Conservation (phyloP, 2,797 vertebrate genomes). For the Emydoidea blandingii region DNA sequence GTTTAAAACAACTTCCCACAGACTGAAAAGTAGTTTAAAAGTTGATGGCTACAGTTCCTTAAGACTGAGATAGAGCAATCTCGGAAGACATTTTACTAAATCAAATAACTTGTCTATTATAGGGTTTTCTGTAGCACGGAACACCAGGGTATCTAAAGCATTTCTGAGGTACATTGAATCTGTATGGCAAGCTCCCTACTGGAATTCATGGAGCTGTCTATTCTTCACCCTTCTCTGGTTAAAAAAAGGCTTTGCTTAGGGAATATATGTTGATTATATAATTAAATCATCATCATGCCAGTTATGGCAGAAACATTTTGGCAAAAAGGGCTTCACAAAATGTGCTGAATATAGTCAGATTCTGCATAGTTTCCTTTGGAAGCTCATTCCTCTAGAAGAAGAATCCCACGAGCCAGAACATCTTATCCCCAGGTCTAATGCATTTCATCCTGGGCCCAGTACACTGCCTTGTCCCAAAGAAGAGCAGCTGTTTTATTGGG, state of each 20-base stretch:
- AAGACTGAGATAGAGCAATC: not conserved
- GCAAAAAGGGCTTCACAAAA: not conserved
- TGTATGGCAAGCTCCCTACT: not conserved
- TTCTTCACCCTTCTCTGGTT: rapidly evolving
- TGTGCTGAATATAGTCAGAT: not conserved
- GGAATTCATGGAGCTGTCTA: not conserved
- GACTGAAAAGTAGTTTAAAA: not conserved
- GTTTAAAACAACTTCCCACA: not conserved
- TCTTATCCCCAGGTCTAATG: rapidly evolving
- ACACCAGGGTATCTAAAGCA: not conserved
- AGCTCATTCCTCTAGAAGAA: not conserved
- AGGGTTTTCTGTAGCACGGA: not conserved
- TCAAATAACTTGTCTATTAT: not conserved
- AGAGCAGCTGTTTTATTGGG: not conserved
- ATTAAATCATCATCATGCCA: not conserved
- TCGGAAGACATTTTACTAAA: not conserved
- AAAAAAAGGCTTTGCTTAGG: not conserved
- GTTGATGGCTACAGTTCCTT: not conserved
- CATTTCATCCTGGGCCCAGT: not conserved
- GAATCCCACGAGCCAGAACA: not conserved
- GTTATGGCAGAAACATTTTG: not conserved
- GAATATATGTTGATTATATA: not conserved
- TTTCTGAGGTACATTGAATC: not conserved
- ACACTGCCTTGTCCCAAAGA: not conserved
- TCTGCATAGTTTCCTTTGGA: not conserved